Percentiles rank a stretch among this genome's conserved stretches.
Evolutionary conservation across 1,140 invertebrate species (phyloP).

Genomic region (Lordiphosa collinella): DNA sequence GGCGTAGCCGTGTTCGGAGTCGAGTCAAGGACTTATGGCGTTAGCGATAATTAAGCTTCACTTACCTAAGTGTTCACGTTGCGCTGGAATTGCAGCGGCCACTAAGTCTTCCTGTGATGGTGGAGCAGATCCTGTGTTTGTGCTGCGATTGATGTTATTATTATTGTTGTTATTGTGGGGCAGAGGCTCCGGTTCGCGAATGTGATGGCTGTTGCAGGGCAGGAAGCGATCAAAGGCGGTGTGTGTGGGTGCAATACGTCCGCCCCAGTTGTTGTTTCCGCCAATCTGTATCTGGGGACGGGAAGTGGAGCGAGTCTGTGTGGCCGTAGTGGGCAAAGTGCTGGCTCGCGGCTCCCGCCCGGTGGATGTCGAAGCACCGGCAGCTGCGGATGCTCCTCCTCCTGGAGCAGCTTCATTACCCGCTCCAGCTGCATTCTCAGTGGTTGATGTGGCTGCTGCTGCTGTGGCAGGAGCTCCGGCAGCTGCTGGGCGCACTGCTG

Average conservation of each 20-base stretch:
- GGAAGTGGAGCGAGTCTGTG: conserved; percentile 84
- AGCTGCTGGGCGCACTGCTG: conserved; percentile 54
- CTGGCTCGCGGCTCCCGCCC: conserved; percentile 81
- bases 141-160: conserved; percentile 12
- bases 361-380: conserved; percentile 51
- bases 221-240: conserved; percentile 78
- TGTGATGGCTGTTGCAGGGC: conserved; percentile 79
- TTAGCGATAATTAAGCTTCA: neutral
- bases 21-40: neutral
- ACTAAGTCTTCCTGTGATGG: neutral
- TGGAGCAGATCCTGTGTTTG: conserved; percentile 1
- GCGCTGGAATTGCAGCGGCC: no score
- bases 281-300: conserved; percentile 84
- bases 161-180: conserved; percentile 31
- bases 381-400: neutral
- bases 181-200: conserved; percentile 58
- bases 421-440: neutral
- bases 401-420: conserved; percentile 1
- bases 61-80: neutral
- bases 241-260: conserved; percentile 71
- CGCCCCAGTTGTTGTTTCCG: conserved; percentile 66
- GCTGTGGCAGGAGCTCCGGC: conserved; percentile 31
- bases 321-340: conserved; percentile 85
- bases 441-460: conserved; percentile 11
- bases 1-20: conserved; percentile 3